These are phyloP conservation scores for Liasis olivaceus DNA, from an alignment of 2,797 vertebrate genomes.

Conservation along the genomic window DNA sequence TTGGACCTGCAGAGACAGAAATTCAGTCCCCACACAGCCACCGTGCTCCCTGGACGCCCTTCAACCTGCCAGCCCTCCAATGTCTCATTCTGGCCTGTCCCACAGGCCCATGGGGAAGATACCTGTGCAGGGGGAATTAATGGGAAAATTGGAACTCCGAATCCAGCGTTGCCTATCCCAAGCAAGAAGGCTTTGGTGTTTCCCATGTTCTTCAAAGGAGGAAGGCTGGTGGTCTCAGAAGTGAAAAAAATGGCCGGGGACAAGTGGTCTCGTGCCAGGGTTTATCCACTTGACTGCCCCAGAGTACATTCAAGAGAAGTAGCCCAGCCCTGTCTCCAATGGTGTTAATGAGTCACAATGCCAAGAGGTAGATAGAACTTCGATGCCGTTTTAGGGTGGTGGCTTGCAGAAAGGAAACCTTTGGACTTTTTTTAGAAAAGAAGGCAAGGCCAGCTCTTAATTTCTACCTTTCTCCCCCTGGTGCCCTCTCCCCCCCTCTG, in stretches of 20 bases:
- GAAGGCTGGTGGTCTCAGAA: rapidly evolving
- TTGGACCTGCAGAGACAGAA: no score
- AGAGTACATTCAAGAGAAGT: not conserved
- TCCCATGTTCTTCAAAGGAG: not conserved
- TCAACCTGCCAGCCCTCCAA: no score
- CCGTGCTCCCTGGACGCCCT: no score
- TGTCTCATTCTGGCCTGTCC: no score
- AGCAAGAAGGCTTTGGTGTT: not conserved
- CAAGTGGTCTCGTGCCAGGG: rapidly evolving
- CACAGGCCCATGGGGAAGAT: no score
- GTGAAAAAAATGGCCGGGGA: rapidly evolving
- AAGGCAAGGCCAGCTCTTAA: not conserved
- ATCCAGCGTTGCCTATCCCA: no score
- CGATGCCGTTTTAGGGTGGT: rapidly evolving
- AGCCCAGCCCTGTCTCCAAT: not conserved
- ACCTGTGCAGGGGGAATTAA: no score
- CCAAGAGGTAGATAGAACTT: not conserved
- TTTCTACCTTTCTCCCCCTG: not conserved
- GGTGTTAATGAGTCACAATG: not conserved
- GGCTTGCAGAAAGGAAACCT: rapidly evolving
- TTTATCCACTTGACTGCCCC: not conserved
- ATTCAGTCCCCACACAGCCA: no score
- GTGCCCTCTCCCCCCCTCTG: no score
- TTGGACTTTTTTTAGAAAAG: not conserved
- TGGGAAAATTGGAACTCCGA: no score